A percentile compares a stretch with the other conserved stretches of the same genome.
These are phyloP conservation scores for Aphodius sticticus DNA, from an alignment of 2,888 invertebrate species.

Conservation along the genomic window DNA sequence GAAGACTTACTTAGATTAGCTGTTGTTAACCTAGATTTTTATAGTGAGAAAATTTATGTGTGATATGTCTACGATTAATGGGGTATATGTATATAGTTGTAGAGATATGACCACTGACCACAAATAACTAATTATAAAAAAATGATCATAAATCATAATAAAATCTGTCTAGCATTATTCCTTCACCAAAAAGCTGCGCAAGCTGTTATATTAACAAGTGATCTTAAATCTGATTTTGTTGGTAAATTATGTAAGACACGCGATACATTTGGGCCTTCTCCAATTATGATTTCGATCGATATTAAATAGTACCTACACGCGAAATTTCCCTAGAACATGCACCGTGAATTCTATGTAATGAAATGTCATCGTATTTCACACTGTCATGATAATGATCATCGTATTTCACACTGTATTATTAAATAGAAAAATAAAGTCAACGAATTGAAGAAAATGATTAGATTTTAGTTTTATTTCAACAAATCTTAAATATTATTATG, in stretches of 20 bases:
- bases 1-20: too few relatives aligned
- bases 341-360: not conserved
- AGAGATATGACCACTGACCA: too few relatives aligned
- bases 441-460: too few relatives aligned
- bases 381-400: not conserved
- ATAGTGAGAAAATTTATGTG: too few relatives aligned
- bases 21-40: too few relatives aligned
- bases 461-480: too few relatives aligned
- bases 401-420: not conserved
- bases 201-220: not conserved
- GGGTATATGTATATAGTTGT: too few relatives aligned
- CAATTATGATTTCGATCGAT: not conserved
- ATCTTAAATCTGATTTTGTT: not conserved
- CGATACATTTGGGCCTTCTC: not conserved
- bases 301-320: not conserved
- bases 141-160: not conserved
- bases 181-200: not conserved
- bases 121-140: too few relatives aligned
- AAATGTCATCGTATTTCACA: not conserved
- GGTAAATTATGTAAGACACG: not conserved
- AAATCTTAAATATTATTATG: too few relatives aligned
- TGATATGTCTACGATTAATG: too few relatives aligned
- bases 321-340: not conserved
- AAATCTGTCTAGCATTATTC: not conserved
- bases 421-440: too few relatives aligned